Conservation (phyloP, 2,888 invertebrate species). For the Linnaemya vulpina region DNA sequence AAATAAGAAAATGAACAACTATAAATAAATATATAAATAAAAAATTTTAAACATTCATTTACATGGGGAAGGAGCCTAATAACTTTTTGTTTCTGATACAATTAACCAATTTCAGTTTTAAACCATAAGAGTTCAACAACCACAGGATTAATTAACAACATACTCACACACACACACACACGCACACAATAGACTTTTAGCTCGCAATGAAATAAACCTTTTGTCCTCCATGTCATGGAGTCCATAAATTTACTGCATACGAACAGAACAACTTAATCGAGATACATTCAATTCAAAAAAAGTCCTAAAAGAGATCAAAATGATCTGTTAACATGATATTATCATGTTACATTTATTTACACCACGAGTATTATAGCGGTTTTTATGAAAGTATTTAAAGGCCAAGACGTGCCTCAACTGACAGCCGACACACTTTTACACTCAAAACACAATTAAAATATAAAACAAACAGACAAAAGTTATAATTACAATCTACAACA, state of each 20-base stretch:
- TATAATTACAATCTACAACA: constrained; percentile 22
- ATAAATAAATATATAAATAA: no score
- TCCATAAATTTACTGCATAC: background rate
- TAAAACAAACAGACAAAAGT: constrained; percentile 12
- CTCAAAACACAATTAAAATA: background rate
- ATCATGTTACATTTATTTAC: constrained; percentile 54
- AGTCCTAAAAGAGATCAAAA: constrained; percentile 37
- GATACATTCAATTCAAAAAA: constrained; percentile 1
- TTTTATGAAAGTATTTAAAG: constrained; percentile 35
- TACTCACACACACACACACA: background rate
- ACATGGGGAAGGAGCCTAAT: no score
- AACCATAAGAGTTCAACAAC: background rate
- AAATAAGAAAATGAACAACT: no score
- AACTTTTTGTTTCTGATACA: no score
- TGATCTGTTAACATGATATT: constrained; percentile 34
- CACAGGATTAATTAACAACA: background rate
- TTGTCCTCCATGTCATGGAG: no score
- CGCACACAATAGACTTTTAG: background rate
- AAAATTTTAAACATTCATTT: no score
- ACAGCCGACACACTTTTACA: constrained; percentile 69
- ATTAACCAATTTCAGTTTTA: background rate
- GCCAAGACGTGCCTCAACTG: constrained; percentile 60
- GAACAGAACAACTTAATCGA: constrained; percentile 31
- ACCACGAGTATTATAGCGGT: constrained; percentile 63
- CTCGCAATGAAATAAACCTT: constrained; percentile 20